Evolutionary conservation across 2,797 vertebrate species (phyloP).

Genomic region (Ibycter americanus): DNA sequence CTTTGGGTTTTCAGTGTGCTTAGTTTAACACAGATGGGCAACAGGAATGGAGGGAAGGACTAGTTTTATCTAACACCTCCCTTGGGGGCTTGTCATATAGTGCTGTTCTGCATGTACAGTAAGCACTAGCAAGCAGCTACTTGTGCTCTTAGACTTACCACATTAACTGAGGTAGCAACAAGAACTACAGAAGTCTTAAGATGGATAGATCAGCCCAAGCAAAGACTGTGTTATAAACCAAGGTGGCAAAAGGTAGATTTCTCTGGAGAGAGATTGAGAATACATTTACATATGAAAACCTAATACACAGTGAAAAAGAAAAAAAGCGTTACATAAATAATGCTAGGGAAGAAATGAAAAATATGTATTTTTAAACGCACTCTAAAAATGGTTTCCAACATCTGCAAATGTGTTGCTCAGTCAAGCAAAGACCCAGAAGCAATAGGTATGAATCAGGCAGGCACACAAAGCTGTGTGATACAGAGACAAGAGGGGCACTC

Average conservation of each 20-base stretch:
- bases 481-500: background rate
- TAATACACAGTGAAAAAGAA: background rate
- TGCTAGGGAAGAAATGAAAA: background rate
- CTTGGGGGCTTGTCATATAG: background rate
- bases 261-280: background rate
- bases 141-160: background rate
- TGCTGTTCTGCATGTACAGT: background rate
- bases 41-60: background rate
- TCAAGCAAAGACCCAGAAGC: background rate
- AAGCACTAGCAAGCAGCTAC: background rate
- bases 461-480: background rate
- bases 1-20: background rate
- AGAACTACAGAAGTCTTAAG: background rate
- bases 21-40: background rate
- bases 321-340: constrained; percentile 47
- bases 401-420: background rate
- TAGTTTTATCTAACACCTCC: background rate
- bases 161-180: background rate
- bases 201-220: background rate
- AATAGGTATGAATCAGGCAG: background rate
- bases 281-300: constrained; percentile 39
- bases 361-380: background rate
- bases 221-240: background rate
- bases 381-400: background rate
- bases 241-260: constrained; percentile 26